phyloP scores from a whole-genome alignment of 1,140 invertebrate genomes.

The Drosophila saltans region DNA sequence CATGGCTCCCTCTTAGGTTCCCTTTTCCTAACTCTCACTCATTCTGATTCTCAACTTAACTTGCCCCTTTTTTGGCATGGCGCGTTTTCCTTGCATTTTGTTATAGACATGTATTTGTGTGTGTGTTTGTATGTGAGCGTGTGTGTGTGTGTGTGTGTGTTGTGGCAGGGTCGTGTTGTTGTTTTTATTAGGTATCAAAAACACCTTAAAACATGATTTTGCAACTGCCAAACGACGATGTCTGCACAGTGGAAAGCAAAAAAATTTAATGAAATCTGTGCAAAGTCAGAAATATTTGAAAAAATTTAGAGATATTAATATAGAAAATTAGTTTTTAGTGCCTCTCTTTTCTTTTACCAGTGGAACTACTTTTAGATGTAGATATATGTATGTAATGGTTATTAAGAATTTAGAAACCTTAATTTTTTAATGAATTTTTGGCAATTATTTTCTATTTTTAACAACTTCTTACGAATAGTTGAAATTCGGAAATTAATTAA shows the following conservation, averaged over 20 bases:
- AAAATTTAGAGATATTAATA: too few relatives aligned
- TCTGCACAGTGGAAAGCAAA: conserved; percentile 52
- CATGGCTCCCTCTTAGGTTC: conserved; percentile 1
- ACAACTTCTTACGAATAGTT: too few relatives aligned
- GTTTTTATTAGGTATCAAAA: conserved; percentile 82
- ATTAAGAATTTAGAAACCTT: too few relatives aligned
- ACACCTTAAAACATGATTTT: conserved; percentile 82
- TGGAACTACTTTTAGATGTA: too few relatives aligned
- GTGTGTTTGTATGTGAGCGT: conserved; percentile 15
- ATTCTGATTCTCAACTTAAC: conserved; percentile 26
- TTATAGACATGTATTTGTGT: conserved; percentile 2
- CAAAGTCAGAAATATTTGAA: background rate
- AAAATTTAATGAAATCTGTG: background rate
- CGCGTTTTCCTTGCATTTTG: conserved; percentile 58
- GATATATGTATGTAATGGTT: too few relatives aligned
- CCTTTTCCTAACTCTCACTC: conserved; percentile 19
- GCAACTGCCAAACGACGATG: conserved; percentile 64
- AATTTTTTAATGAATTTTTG: background rate
- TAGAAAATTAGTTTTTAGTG: too few relatives aligned
- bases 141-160: conserved; percentile 24
- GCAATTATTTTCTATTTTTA: too few relatives aligned
- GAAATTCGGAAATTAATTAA: too few relatives aligned
- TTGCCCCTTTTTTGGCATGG: conserved; percentile 64
- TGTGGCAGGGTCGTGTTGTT: conserved; percentile 58
- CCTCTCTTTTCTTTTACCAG: too few relatives aligned